These are phyloP conservation scores for Pampusana beccarii DNA, from an alignment of 2,113 vertebrate genomes.

Conservation along the genomic window DNA sequence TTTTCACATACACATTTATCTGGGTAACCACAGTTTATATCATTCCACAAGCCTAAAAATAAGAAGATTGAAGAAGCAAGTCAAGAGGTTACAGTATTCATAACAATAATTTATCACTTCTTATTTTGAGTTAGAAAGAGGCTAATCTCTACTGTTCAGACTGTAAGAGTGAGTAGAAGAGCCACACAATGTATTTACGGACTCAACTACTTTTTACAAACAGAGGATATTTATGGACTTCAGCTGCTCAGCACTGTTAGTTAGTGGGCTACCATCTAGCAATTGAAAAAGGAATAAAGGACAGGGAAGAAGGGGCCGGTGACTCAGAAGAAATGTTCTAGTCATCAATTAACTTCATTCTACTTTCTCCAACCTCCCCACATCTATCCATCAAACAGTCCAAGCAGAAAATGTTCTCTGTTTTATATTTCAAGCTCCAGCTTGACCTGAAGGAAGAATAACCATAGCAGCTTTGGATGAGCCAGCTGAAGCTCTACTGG, in stretches of 20 bases:
- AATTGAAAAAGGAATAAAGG: neutral
- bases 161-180: neutral
- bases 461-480: neutral
- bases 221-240: neutral
- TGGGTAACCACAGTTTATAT: conserved; percentile 86
- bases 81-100: neutral
- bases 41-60: conserved; percentile 89
- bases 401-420: neutral
- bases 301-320: neutral
- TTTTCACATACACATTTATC: conserved; percentile 88
- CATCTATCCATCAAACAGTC: neutral
- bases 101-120: neutral
- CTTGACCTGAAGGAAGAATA: neutral
- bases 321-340: neutral
- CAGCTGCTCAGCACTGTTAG: neutral
- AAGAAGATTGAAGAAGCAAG: neutral
- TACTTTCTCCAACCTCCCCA: neutral
- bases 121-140: neutral
- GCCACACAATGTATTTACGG: accelerated
- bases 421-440: neutral
- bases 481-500: neutral
- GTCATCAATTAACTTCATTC: neutral
- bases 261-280: neutral
- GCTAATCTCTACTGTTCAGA: neutral
- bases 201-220: neutral